Conservation (phyloP, 2,888 invertebrate genomes). For the Cryptosula pallasiana region DNA sequence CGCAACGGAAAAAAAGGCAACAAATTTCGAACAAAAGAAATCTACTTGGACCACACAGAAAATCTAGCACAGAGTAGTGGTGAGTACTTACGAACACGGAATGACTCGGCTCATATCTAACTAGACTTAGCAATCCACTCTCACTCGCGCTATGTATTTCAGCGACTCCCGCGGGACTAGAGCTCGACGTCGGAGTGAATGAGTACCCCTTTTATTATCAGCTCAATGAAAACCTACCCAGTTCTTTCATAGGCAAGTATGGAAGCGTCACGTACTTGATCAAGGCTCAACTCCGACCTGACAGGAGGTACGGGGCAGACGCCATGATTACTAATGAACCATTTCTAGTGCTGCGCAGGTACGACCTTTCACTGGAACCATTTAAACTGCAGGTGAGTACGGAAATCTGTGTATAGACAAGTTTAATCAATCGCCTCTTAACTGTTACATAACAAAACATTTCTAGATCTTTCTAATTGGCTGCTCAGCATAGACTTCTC, state of each 20-base stretch:
- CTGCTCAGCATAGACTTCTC: too few species aligned
- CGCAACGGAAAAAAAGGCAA: slow-evolving; percentile 26
- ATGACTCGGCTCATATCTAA: too few species aligned
- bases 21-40: slow-evolving; percentile 39
- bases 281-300: slow-evolving; percentile 44
- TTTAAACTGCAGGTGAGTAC: background rate
- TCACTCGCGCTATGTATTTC: too few species aligned
- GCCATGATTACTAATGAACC: slow-evolving; percentile 49
- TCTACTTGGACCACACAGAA: slow-evolving; percentile 44
- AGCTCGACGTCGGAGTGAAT: slow-evolving; percentile 38
- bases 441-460: too few species aligned
- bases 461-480: too few species aligned
- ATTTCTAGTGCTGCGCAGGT: slow-evolving; percentile 40
- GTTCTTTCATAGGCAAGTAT: slow-evolving; percentile 51
- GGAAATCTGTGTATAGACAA: too few species aligned
- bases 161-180: slow-evolving; percentile 28
- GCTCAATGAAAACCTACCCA: slow-evolving; percentile 46
- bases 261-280: slow-evolving; percentile 52
- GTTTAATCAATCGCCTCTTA: too few species aligned
- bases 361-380: slow-evolving; percentile 11
- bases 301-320: slow-evolving; percentile 36
- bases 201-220: slow-evolving; percentile 46
- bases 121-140: too few species aligned
- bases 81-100: too few species aligned
- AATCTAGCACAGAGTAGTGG: slow-evolving; percentile 26